Base-by-base conservation (phyloP, 1,140 invertebrate species). In the Zaprionus inermis region DNA sequence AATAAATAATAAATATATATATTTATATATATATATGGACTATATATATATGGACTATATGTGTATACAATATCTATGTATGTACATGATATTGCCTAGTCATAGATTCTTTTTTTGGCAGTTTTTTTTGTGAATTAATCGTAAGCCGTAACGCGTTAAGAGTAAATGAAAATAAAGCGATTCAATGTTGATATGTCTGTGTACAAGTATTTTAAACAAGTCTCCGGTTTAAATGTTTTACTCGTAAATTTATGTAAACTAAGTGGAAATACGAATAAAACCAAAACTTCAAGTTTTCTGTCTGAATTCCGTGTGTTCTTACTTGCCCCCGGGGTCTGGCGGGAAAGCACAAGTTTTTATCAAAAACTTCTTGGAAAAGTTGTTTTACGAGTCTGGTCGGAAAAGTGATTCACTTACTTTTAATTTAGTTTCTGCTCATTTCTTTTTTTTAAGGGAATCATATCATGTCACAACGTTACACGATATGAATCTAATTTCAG, bases 141-240 rank as follows among this genome's bases (percentile, higher is more conserved):
- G 36, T 46, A 44, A 65, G 24, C n/a, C 16, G 24, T 9, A 36
- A 28, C 34, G 30, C 14, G 54, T 54, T 56, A 44, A 65, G 38
- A 44, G 11, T 20, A 24, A 44, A 55, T 41, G 38, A 20, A 46
- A 66, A 52, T 58, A 58, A 66, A 49, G 41, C 60, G 38, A 74
- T 78, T 77, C 36, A 75, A 44, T 81, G 78, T 80, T 80, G 66
- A 79, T 80, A 67, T 78, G 76, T 73, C 56, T 68, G 71, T 78
- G 79, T 81, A 74, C 79, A 74, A 71, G 55, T 66, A 52, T 60
- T 66, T 59, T 64, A 72, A 60, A 83, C 55, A 63, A 64, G 73
- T 82, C 76, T 63, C 63, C 59, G 46, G 68, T 79, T 83, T 69
- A 28, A 83, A 70, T 76, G 81, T 83, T 79, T 66, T 65, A 65